phyloP scores from a whole-genome alignment of 2,113 vertebrate species.

The Ciconia boyciana region DNA sequence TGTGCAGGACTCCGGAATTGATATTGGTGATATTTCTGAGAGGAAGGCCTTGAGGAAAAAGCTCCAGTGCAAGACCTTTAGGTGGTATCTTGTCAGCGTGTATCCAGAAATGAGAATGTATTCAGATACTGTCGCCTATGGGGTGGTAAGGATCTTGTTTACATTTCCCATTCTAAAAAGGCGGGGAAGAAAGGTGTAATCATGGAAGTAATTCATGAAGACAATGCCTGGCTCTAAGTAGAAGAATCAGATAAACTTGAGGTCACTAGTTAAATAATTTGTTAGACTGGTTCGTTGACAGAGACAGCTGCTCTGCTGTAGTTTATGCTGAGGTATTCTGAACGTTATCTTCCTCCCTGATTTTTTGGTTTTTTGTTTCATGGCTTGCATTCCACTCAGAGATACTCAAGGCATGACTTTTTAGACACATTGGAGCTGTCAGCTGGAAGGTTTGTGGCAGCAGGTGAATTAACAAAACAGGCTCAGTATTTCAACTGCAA shows the following conservation, averaged over 20 bases:
- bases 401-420: background rate
- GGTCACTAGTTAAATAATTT: background rate
- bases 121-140: slow-evolving; percentile 91
- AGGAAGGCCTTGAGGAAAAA: slow-evolving; percentile 93
- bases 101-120: slow-evolving; percentile 99
- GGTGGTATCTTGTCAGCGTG: slow-evolving; percentile 97
- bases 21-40: slow-evolving; percentile 92
- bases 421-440: background rate
- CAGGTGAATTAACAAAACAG: background rate
- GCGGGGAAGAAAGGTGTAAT: background rate
- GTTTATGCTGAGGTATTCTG: background rate
- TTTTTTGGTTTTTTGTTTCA: background rate
- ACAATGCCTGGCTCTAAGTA: background rate
- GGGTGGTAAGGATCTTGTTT: slow-evolving; percentile 81
- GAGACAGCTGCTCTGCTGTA: background rate
- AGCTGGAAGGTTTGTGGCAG: background rate
- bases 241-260: background rate
- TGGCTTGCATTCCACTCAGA: background rate
- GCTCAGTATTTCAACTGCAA: background rate
- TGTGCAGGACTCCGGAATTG: slow-evolving; percentile 91
- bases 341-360: background rate
- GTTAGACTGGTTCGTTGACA: background rate
- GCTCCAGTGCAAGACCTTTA: slow-evolving; percentile 95
- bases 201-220: background rate
- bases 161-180: background rate